These are phyloP conservation scores for Melanotaenia pygmaea DNA, from an alignment of 2,797 vertebrate genomes.

Conservation along the genomic window DNA sequence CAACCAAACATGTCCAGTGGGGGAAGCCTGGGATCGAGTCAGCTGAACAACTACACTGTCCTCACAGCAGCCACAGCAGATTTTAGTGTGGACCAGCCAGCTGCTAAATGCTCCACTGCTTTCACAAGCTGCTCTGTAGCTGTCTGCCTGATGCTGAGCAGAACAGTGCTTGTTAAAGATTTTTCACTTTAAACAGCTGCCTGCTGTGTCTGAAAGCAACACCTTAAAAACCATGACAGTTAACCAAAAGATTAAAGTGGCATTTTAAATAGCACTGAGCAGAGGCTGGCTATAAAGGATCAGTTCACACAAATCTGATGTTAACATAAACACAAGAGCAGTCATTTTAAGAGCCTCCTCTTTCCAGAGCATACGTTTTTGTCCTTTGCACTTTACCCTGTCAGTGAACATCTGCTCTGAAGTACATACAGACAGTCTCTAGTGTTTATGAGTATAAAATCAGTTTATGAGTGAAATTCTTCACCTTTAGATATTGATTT, in stretches of 20 bases:
- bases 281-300: not conserved
- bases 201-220: constrained; percentile 5
- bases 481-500: too few species aligned
- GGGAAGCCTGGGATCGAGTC: not conserved
- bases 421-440: not conserved
- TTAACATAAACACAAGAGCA: not conserved
- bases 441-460: not conserved
- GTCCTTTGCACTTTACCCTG: not conserved
- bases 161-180: not conserved
- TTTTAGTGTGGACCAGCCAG: not conserved
- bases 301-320: not conserved
- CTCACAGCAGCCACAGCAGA: not conserved
- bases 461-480: not conserved
- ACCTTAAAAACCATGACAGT: not conserved
- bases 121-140: constrained; percentile 1
- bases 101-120: not conserved
- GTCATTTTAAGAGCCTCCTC: not conserved
- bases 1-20: not conserved
- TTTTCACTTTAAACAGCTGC: not conserved
- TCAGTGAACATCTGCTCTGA: not conserved
- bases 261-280: not conserved
- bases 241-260: not conserved
- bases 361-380: not conserved
- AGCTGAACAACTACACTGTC: not conserved
- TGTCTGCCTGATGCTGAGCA: constrained; percentile 2